Conservation (phyloP, 2,113 vertebrate species). For the Macroglossus sobrinus region DNA sequence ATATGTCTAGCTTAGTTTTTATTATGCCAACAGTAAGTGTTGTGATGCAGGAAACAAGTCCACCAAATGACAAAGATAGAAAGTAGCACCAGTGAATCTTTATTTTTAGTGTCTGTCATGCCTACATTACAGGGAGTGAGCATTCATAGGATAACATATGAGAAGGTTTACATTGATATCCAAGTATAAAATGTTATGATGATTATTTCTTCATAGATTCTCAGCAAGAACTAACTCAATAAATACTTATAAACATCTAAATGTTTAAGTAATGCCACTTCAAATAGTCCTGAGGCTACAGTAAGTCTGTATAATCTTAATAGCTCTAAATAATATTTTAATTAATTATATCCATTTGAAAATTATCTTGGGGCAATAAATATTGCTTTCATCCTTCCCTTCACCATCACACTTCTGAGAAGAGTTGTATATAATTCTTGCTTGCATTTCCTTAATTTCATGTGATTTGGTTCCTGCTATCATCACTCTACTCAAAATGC, state of each 20-base stretch:
- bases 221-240: background rate
- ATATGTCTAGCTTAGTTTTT: background rate
- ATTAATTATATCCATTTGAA: background rate
- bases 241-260: background rate
- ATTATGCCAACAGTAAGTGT: background rate
- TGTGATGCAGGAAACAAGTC: background rate
- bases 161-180: background rate
- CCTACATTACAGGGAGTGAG: background rate
- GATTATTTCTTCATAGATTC: background rate
- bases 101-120: background rate
- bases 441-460: background rate
- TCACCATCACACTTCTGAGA: background rate
- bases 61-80: background rate
- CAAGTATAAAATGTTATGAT: background rate
- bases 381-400: background rate
- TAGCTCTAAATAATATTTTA: conserved; percentile 3
- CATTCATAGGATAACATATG: background rate
- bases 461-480: background rate
- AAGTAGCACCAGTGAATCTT: background rate
- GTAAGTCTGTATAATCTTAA: background rate
- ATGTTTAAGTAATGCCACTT: background rate
- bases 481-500: background rate
- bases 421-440: background rate
- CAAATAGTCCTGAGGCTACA: background rate
- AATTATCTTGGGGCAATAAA: background rate